Conservation (phyloP, 2,797 vertebrate genomes). For the Agapornis canus region DNA sequence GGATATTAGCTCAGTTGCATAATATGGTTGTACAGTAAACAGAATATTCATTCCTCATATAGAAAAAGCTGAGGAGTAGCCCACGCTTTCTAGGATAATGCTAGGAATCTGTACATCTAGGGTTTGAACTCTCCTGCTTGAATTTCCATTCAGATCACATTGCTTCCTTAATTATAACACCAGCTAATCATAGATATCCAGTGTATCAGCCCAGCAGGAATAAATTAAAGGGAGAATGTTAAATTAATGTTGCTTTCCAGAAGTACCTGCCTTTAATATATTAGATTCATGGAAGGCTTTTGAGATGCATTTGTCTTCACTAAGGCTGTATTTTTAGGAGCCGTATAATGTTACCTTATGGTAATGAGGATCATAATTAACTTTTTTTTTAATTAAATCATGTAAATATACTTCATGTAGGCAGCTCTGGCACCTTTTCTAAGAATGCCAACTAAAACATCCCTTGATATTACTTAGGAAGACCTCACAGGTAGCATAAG, state of each 20-base stretch:
- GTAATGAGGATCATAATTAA: not conserved
- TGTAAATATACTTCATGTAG: not conserved
- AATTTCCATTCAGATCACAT: not conserved
- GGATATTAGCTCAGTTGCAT: not conserved
- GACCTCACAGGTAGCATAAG: not conserved
- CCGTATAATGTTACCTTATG: not conserved
- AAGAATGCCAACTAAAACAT: not conserved
- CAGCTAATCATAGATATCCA: not conserved
- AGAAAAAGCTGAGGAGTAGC: not conserved
- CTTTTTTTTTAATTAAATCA: not conserved
- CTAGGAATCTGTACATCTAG: not conserved
- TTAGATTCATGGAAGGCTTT: not conserved
- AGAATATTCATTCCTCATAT: not conserved
- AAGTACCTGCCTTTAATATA: not conserved
- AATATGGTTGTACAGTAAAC: constrained; percentile 5
- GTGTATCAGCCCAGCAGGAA: not conserved
- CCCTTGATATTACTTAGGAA: not conserved
- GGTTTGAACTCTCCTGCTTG: not conserved
- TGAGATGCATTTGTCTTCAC: not conserved
- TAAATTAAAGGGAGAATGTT: not conserved
- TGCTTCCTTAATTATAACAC: not conserved
- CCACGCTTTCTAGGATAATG: not conserved
- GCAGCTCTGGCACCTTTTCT: not conserved
- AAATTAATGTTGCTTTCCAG: not conserved
- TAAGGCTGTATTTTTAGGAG: not conserved